Base-by-base conservation (phyloP, 2,888 invertebrate species). In the Theretra japonica region DNA sequence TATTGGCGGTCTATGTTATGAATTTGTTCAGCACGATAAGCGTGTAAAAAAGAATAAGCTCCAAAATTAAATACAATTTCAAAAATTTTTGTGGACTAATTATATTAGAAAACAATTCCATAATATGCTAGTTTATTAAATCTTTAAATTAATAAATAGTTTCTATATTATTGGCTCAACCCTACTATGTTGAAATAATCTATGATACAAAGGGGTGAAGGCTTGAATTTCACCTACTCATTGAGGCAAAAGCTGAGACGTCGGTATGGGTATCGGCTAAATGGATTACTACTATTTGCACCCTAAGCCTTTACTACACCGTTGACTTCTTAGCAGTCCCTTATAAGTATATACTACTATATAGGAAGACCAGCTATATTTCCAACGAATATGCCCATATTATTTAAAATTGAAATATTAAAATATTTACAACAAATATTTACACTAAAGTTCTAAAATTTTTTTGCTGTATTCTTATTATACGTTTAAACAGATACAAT, bases 221-320 rank as follows among this genome's bases (percentile, higher is more conserved):
- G 75, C 70, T 74, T 68, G 73, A 72, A 76, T 76, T 77, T 75
- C 76, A 75, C 76, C 75, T 76, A 79, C 75, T 78, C 74, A 75
- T 71, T 75, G 75, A 76, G 74, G 76, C 76, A 76, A 75, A 71
- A 75, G 74, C 72, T 73, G 60, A 72, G 71, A 65, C 73, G 71
- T 65, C 50, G 59, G 72, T 65, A 23, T 23, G n/a, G 41, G 21
- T 65, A 60, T 33, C 60, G 48, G 23, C 65, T 48, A n/a, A 65
- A 23, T 41, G 33, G 7, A 1, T 17, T 21, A 48, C 41, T 48
- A 48, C 23, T 65, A 23, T 23, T 65, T 41, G 41, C 5, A 17
- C 48, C 11, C 65, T 48, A 48, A 65, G 21, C 21, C 33, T 62
- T 48, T 17, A 65, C 23, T 65, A 48, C 21, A n/a, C 33, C 21